phyloP scores from a whole-genome alignment of 2,888 invertebrate genomes.

The Aphelenchoides bicaudatus region DNA sequence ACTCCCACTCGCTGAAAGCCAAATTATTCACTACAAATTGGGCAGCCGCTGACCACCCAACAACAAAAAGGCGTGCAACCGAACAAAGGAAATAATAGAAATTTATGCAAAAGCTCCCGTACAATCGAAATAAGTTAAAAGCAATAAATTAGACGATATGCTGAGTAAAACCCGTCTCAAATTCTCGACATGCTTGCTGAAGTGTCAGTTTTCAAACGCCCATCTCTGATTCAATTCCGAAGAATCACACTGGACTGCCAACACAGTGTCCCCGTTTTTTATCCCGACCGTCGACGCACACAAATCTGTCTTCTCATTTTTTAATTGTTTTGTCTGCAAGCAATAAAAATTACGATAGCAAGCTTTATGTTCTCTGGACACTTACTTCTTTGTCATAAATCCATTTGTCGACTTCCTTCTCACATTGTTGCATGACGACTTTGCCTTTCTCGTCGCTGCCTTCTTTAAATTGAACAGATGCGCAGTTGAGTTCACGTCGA shows the following conservation, averaged over 20 bases:
- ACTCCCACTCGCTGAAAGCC: too few species aligned
- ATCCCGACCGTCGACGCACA: constrained; percentile 62
- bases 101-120: too few species aligned
- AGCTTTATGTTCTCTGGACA: constrained; percentile 2
- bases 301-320: constrained; percentile 58
- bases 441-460: constrained; percentile 8
- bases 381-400: constrained; percentile 9
- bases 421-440: constrained; percentile 31
- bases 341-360: constrained; percentile 2
- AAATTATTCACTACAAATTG: too few species aligned
- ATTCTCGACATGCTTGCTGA: too few species aligned
- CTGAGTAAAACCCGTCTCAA: too few species aligned
- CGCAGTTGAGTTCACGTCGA: constrained; percentile 57
- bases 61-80: too few species aligned
- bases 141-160: too few species aligned
- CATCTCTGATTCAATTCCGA: constrained; percentile 30
- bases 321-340: constrained; percentile 51
- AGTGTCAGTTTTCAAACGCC: constrained; percentile 31
- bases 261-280: constrained; percentile 58
- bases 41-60: too few species aligned
- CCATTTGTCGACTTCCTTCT: constrained; percentile 15
- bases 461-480: constrained; percentile 32
- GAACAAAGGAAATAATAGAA: too few species aligned
- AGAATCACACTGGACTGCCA: constrained; percentile 43
- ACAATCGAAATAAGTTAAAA: too few species aligned